These are phyloP conservation scores for Solea senegalensis DNA, from an alignment of 2,113 vertebrate genomes.

Conservation along the genomic window DNA sequence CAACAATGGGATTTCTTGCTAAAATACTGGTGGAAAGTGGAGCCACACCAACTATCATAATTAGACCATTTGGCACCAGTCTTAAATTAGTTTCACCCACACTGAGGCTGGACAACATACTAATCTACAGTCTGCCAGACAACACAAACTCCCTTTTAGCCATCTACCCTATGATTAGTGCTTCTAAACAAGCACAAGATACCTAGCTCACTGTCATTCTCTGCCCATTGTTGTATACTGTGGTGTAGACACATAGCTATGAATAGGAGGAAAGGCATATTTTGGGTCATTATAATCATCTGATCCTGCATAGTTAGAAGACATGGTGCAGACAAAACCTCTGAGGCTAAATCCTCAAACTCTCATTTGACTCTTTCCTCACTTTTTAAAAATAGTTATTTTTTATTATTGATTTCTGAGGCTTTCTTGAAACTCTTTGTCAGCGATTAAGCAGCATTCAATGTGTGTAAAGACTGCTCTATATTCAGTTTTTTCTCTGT, in stretches of 20 bases:
- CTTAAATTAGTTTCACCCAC: slow-evolving; percentile 42
- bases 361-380: slow-evolving; percentile 17
- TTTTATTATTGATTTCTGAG: no score
- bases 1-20: slow-evolving; percentile 50
- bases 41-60: slow-evolving; percentile 53
- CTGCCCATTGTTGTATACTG: slow-evolving; percentile 57
- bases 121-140: slow-evolving; percentile 67
- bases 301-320: slow-evolving; percentile 51
- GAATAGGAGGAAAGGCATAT: slow-evolving; percentile 57
- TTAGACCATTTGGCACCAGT: slow-evolving; percentile 53
- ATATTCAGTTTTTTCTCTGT: no score
- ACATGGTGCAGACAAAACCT: slow-evolving; percentile 26
- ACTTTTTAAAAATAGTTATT: no score
- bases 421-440: no score
- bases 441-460: no score
- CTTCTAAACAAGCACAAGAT: slow-evolving; percentile 60
- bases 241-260: slow-evolving; percentile 54
- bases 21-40: slow-evolving; percentile 59
- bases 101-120: slow-evolving; percentile 45
- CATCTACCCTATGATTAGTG: slow-evolving; percentile 63
- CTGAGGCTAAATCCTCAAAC: slow-evolving; percentile 34
- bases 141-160: slow-evolving; percentile 60
- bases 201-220: slow-evolving; percentile 50
- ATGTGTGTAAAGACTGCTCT: no score
- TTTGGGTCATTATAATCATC: slow-evolving; percentile 59